Evolutionary conservation across 2,888 invertebrate species (phyloP).

Genomic region (Pecten maximus): DNA sequence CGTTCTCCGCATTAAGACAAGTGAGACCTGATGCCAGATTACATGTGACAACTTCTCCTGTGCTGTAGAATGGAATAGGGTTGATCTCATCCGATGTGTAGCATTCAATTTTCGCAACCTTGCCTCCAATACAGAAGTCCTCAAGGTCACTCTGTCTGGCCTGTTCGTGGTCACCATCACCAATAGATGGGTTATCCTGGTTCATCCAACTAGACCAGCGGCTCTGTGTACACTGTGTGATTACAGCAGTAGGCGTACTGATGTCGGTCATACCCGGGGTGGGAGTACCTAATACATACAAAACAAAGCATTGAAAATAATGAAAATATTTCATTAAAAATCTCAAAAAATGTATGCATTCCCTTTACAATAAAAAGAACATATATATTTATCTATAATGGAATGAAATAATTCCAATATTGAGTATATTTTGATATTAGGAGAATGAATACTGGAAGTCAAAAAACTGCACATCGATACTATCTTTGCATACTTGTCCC

Average conservation of each 20-base stretch:
- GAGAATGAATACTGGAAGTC: too few species aligned
- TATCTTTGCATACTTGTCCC: too few species aligned
- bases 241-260: constrained; percentile 31
- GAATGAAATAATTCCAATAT: too few species aligned
- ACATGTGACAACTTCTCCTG: constrained; percentile 72
- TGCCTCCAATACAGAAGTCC: constrained; percentile 71
- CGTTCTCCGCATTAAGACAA: constrained; percentile 83
- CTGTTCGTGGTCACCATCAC: constrained; percentile 67
- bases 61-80: constrained; percentile 62
- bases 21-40: constrained; percentile 87
- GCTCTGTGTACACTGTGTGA: constrained; percentile 45
- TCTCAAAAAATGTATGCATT: too few species aligned
- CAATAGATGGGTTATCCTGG: constrained; percentile 65
- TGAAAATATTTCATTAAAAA: too few species aligned
- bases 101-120: constrained; percentile 77
- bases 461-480: too few species aligned
- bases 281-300: not conserved
- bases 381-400: too few species aligned
- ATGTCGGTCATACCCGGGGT: constrained; percentile 38
- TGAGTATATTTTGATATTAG: too few species aligned
- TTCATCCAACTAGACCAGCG: constrained; percentile 74
- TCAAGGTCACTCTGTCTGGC: constrained; percentile 61
- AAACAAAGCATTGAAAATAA: too few species aligned
- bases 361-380: too few species aligned
- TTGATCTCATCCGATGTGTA: constrained; percentile 57